Percentiles rank a stretch among this genome's conserved stretches.
phyloP scores from a whole-genome alignment of 2,797 vertebrate genomes.

The Brachyrhaphis roseni region DNA sequence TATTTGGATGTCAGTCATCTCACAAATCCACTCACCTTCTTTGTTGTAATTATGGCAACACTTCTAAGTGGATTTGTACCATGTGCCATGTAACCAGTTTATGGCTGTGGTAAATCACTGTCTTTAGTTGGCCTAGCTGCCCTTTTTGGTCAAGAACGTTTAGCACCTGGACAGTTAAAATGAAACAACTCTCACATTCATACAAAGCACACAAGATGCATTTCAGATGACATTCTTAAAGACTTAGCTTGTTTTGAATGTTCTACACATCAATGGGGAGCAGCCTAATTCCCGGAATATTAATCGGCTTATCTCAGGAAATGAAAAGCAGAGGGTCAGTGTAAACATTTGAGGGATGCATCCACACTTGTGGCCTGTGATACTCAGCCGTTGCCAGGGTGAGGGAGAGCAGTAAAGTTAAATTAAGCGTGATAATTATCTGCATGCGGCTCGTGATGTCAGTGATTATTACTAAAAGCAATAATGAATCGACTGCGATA shows the following conservation, averaged over 20 bases:
- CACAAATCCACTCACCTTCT: constrained; percentile 17
- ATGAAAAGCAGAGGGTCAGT: constrained; percentile 57
- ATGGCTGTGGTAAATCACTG: background rate
- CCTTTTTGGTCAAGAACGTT: background rate
- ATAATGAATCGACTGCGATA: constrained; percentile 25
- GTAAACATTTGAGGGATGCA: constrained; percentile 33
- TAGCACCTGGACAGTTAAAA: background rate
- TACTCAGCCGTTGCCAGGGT: constrained; percentile 31
- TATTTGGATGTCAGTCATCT: constrained; percentile 45
- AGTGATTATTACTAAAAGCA: constrained; percentile 38
- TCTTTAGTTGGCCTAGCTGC: background rate
- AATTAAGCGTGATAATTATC: constrained; percentile 49
- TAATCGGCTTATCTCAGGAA: constrained; percentile 58
- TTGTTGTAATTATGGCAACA: constrained; percentile 1
- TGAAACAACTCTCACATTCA: background rate
- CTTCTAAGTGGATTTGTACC: constrained; percentile 7
- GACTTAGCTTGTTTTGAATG: background rate
- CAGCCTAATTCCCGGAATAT: constrained; percentile 41
- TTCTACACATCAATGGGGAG: constrained; percentile 1
- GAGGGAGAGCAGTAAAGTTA: constrained; percentile 44
- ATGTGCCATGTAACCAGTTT: constrained; percentile 2
- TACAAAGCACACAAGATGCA: background rate
- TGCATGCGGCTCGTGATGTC: constrained; percentile 20
- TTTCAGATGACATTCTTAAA: constrained; percentile 2
- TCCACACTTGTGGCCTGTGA: constrained; percentile 13